Evolutionary conservation across 2,888 invertebrate species (phyloP).

Genomic region (Chrysolina americana): DNA sequence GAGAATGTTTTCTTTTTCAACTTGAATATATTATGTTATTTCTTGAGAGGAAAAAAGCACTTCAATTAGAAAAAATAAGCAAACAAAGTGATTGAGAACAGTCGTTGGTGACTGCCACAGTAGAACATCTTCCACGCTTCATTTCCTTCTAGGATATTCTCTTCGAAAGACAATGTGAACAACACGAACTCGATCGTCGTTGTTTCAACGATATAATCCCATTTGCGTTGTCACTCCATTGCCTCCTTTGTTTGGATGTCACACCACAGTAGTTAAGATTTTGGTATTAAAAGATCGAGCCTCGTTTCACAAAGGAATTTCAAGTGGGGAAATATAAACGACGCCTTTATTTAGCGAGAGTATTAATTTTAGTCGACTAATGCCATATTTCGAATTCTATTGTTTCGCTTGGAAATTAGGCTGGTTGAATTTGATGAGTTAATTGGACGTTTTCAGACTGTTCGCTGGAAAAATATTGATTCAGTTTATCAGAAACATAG

Average conservation of each 20-base stretch:
- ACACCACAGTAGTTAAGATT: constrained; percentile 56
- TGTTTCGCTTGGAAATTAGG: constrained; percentile 49
- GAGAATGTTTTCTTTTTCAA: no score
- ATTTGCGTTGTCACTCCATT: constrained; percentile 49
- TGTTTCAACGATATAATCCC: not conserved
- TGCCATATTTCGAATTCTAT: constrained; percentile 37
- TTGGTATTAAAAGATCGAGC: constrained; percentile 53
- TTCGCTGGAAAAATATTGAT: not conserved
- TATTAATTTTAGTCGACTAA: constrained; percentile 20
- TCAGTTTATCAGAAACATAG: no score
- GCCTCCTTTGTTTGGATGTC: constrained; percentile 57
- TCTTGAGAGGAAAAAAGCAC: no score
- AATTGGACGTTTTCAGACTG: not conserved
- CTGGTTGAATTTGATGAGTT: not conserved
- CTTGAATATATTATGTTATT: no score
- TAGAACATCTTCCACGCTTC: no score
- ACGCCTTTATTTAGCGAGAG: constrained; percentile 22
- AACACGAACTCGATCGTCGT: not conserved
- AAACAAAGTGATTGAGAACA: no score
- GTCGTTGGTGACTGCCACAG: no score
- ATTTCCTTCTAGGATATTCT: no score
- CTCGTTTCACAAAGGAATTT: constrained; percentile 41
- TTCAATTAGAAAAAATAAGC: no score
- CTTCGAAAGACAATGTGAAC: not conserved
- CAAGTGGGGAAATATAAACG: constrained; percentile 23